Conservation (phyloP, 2,888 invertebrate genomes). For the Drosophila monieri region DNA sequence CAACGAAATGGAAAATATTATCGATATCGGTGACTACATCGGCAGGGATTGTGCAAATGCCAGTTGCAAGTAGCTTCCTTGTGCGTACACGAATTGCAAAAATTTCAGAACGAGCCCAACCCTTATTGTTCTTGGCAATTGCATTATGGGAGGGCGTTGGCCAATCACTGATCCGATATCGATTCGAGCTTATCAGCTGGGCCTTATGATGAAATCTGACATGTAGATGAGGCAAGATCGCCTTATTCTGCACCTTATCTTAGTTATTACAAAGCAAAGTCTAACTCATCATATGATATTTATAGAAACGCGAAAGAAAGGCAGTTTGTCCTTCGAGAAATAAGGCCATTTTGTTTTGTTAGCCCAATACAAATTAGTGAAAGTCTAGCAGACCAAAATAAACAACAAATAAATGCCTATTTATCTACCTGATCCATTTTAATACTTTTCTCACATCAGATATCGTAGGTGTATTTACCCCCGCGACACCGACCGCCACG, state of each 20-base stretch:
- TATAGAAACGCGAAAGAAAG: neutral
- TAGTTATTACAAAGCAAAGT: slow-evolving; percentile 3
- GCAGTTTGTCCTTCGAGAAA: neutral
- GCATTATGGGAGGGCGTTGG: slow-evolving; percentile 26
- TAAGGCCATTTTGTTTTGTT: neutral
- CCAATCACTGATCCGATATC: slow-evolving; percentile 24
- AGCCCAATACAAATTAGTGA: slow-evolving; percentile 4
- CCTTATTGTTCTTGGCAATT: slow-evolving; percentile 36
- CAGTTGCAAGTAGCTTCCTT: slow-evolving; percentile 37
- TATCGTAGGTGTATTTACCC: slow-evolving; percentile 27
- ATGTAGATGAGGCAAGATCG: slow-evolving; percentile 34
- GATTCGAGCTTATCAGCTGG: slow-evolving; percentile 34
- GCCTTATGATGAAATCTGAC: slow-evolving; percentile 23
- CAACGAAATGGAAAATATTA: slow-evolving; percentile 23
- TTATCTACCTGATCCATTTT: slow-evolving; percentile 11
- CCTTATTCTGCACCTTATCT: neutral
- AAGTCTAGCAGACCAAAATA: slow-evolving; percentile 11
- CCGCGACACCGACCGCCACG: slow-evolving; percentile 19
- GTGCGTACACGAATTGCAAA: slow-evolving; percentile 20
- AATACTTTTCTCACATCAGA: slow-evolving; percentile 11
- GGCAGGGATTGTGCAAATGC: slow-evolving; percentile 29
- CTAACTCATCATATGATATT: neutral
- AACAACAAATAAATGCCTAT: slow-evolving; percentile 5
- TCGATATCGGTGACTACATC: slow-evolving; percentile 43
- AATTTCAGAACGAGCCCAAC: slow-evolving; percentile 21